A percentile compares a stretch with the other conserved stretches of the same genome.
Conservation (phyloP, 2,888 invertebrate species). For the Hipparchia sbordonii region DNA sequence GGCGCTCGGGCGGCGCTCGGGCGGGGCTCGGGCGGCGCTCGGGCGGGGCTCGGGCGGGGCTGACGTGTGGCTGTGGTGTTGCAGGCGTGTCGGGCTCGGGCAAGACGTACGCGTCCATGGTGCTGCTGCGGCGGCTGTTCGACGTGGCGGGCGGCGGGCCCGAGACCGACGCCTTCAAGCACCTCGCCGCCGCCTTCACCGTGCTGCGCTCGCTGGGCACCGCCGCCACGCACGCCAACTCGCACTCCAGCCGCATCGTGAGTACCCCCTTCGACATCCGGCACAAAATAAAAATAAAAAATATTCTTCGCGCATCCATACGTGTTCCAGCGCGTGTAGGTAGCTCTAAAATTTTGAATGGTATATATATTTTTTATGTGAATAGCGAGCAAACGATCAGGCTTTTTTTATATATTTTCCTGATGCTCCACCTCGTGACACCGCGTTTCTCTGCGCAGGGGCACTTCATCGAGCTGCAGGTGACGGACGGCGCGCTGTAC, state of each 20-base stretch:
- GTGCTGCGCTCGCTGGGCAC: constrained; percentile 95
- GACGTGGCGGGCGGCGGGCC: constrained; percentile 97
- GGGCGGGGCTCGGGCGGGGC: no score
- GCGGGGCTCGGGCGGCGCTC: constrained; percentile 89
- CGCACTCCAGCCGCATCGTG: constrained; percentile 96
- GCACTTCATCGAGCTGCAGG: constrained; percentile 97
- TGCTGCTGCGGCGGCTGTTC: constrained; percentile 94
- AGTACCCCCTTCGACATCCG: constrained; percentile 47
- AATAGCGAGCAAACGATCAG: no score
- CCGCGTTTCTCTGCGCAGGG: constrained; percentile 81
- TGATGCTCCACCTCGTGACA: not conserved
- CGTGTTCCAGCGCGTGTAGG: no score
- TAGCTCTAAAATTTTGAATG: no score
- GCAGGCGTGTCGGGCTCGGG: constrained; percentile 95
- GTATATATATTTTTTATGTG: no score
- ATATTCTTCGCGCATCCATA: no score
- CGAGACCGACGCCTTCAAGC: constrained; percentile 98
- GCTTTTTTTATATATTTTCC: no score
- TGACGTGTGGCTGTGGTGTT: not conserved
- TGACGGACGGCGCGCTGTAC: constrained; percentile 96
- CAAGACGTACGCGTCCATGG: constrained; percentile 96
- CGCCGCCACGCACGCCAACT: constrained; percentile 94
- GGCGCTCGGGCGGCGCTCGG: constrained; percentile 60
- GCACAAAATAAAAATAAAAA: no score
- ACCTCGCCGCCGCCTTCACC: constrained; percentile 96